A percentile compares a stretch with the other conserved stretches of the same genome.
Evolutionary conservation across 2,113 vertebrate species (phyloP).

Genomic region (Phaethon lepturus): DNA sequence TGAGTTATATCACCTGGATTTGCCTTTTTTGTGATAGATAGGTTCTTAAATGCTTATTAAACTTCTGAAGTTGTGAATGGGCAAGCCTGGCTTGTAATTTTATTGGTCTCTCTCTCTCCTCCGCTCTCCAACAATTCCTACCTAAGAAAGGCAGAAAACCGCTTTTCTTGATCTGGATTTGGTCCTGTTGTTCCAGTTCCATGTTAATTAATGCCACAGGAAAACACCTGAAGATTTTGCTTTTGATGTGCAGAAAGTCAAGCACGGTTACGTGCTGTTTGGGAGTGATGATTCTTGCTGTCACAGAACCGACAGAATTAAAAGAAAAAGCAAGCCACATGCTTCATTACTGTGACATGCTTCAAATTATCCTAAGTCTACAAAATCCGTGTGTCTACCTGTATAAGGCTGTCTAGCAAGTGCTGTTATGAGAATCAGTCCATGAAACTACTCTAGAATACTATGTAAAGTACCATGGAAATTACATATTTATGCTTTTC

Average conservation of each 20-base stretch:
- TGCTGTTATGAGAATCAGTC: not conserved
- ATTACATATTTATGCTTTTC: not conserved
- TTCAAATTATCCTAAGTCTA: constrained; percentile 4
- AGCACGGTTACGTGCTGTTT: not conserved
- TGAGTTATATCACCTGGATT: not conserved
- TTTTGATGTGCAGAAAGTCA: constrained; percentile 16
- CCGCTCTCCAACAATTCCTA: not conserved
- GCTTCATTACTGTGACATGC: not conserved
- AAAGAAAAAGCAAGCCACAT: not conserved
- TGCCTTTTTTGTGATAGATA: not conserved
- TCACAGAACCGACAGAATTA: constrained; percentile 6
- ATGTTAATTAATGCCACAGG: constrained; percentile 5
- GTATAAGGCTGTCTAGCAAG: not conserved
- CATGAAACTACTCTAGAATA: not conserved
- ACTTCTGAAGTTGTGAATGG: not conserved
- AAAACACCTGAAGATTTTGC: constrained; percentile 1
- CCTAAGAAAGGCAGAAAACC: not conserved
- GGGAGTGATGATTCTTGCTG: not conserved
- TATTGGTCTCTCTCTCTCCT: not conserved
- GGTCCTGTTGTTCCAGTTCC: constrained; percentile 9
- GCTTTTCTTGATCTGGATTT: constrained; percentile 16
- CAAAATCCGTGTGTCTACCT: not conserved
- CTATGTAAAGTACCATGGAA: not conserved
- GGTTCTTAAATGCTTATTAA: not conserved
- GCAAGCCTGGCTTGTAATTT: not conserved